A percentile compares a stretch with the other conserved stretches of the same genome.
Evolutionary conservation across 2,888 invertebrate genomes (phyloP).

Genomic region (Eurois occulta): DNA sequence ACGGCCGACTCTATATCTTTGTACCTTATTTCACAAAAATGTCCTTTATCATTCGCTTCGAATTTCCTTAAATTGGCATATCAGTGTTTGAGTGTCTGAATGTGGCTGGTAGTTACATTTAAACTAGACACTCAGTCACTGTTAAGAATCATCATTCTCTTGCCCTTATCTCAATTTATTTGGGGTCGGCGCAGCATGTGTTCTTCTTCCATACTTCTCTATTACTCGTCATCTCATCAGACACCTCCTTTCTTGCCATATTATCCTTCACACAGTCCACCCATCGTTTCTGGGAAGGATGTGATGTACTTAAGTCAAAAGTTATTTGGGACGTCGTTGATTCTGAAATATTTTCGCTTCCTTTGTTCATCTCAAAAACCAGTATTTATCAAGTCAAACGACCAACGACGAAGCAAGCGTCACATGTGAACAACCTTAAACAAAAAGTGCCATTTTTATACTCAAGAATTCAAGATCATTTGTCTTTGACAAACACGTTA

Average conservation of each 20-base stretch:
- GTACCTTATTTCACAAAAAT: no score
- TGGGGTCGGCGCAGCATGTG: no score
- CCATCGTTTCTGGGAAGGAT: no score
- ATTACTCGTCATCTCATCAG: no score
- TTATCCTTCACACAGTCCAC: no score
- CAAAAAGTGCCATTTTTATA: slow-evolving; percentile 11
- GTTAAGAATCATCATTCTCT: no score
- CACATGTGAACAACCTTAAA: slow-evolving; percentile 36
- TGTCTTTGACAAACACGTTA: slow-evolving; percentile 25
- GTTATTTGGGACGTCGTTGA: background rate
- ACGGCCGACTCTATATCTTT: no score
- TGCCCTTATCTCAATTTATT: no score
- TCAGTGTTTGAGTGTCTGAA: background rate
- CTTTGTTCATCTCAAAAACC: slow-evolving; percentile 26
- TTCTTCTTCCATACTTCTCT: no score
- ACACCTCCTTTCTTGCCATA: no score
- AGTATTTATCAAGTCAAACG: slow-evolving; percentile 22
- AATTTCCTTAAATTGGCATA: background rate
- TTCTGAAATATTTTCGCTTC: background rate
- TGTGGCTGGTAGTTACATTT: background rate
- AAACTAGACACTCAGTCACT: background rate
- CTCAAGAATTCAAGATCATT: slow-evolving; percentile 34
- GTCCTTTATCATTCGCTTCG: no score
- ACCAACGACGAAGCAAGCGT: background rate
- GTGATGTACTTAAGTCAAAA: background rate